phyloP scores from a whole-genome alignment of 2,888 invertebrate species.

The Brachycybe producta region DNA sequence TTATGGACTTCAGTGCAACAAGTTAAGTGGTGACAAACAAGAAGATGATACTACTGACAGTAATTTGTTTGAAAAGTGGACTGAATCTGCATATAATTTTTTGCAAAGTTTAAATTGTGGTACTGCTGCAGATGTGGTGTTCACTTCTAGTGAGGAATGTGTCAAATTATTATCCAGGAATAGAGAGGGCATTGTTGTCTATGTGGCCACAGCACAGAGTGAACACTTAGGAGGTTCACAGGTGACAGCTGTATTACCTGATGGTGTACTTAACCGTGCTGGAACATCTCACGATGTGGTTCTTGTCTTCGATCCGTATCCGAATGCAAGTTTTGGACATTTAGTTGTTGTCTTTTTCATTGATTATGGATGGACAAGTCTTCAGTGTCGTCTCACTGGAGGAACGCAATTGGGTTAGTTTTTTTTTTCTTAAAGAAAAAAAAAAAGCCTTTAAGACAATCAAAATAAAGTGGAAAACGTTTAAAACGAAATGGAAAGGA shows the following conservation, averaged over 20 bases:
- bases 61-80: too few species aligned
- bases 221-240: not conserved
- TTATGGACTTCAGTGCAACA: too few species aligned
- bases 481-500: too few species aligned
- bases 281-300: slow-evolving; percentile 35
- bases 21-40: too few species aligned
- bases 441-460: slow-evolving; percentile 5
- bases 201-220: not conserved
- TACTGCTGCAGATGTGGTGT: not conserved
- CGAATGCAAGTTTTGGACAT: slow-evolving; percentile 40
- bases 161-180: not conserved
- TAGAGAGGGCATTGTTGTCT: not conserved
- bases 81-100: not conserved
- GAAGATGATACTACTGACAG: too few species aligned
- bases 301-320: slow-evolving; percentile 39
- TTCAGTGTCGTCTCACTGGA: slow-evolving; percentile 25
- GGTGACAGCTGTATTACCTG: slow-evolving; percentile 31
- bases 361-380: slow-evolving; percentile 28
- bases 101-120: slow-evolving; percentile 7
- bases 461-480: too few species aligned
- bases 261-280: slow-evolving; percentile 30
- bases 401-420: slow-evolving; percentile 8
- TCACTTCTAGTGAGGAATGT: slow-evolving; percentile 11
- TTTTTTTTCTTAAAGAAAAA: not conserved
- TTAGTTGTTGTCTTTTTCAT: slow-evolving; percentile 38